Evolutionary conservation across 1,140 invertebrate species (phyloP), one percentile per base, ranked within the genome.

Genomic region (Tribolium castaneum): DNA sequence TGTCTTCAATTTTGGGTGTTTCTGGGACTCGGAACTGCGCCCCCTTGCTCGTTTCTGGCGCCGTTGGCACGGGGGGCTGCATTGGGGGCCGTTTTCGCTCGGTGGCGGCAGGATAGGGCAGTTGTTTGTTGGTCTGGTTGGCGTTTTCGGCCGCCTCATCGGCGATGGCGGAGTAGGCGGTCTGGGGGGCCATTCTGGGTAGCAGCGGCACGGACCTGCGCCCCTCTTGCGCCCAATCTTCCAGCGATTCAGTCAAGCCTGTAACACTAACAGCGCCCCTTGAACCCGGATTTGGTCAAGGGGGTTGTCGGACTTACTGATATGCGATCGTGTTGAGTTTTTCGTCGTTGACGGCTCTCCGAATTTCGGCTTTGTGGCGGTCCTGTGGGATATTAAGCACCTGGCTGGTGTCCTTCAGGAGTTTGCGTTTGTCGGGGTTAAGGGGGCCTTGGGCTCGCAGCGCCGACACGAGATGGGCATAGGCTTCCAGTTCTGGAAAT

Each of bases 381-480:
- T 98, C 97, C 84, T 93, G 91, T 62, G 94, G 93, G 86, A 98
- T 97, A 87, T 95, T 95, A 81, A 98, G 91, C 85, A 92, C 89
- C 84, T 90, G 90, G 82, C 94, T 92, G 76, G 97, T 87, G 85
- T 97, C 95, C 85, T 93, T 92, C 51, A 98, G 89, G 78, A 97
- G 88, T 86, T 94, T 94, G 86, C 93, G 92, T 90, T 96, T 97
- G 80, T 94, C 93, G 83, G 92, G 92, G 83, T 91, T 95, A 45
- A 97, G 92, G 84, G 93, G 90, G 75, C 97, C 97, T 89, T 98
- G 96, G 84, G 96, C 97, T 88, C 97, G 91, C 86, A 98, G 92
- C 79, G 95, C 95, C 84, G 94, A 95, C 62, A 98, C 92, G 86
- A 97, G 90, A 85, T 92, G 92, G 82, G 94, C 93, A 90, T 97